Base-by-base conservation (phyloP, 2,113 vertebrate genomes). In the Chlamydotis undulata region DNA sequence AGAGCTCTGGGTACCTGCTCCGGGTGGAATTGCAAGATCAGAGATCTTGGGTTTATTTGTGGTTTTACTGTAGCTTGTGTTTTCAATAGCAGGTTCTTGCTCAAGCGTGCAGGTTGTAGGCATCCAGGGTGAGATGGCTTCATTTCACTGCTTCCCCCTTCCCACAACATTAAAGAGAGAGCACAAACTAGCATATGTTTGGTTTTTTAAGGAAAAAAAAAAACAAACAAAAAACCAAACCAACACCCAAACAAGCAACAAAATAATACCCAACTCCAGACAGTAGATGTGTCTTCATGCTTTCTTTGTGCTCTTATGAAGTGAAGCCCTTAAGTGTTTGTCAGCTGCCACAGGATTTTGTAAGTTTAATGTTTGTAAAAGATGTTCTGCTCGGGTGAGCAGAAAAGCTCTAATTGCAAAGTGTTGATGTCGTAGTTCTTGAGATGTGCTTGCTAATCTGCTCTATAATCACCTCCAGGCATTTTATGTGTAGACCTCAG, bases 341-440 rank as follows among this genome's bases (percentile, higher is more conserved):
- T 47, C 49, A 43, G 74, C 88, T 82, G 90, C 88, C 9, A 22
- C 25, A 19, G 86, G 71, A 59, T 60, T 95, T 69, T 76, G 50
- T 35, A 64, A 77, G 87, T 73, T 69, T 17, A n/a, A 15, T 43
- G 65, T 90, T 78, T 82, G 70, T 35, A 26, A 28, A 63, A 78
- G 91, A 50, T 47, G 88, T 43, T 33, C 25, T 24, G 89, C 96
- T 95, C 57, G 1, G 5, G 59, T n/a, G 83, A 94, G 93, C 68
- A 31, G 91, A 65, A 81, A 28, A 76, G 73, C 92, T 90, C 63
- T 76, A 45, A 81, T 68, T 87, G 82, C 82, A 1, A 9, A 63
- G 85, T 64, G 85, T 63, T 74, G 87, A 57, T 87, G 87, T 22
- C 3, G 3, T 14, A 2, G 52, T 41, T 75, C 47, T 64, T 1